Evolutionary conservation across 2,888 invertebrate genomes (phyloP).

Genomic region (Emesis russula): DNA sequence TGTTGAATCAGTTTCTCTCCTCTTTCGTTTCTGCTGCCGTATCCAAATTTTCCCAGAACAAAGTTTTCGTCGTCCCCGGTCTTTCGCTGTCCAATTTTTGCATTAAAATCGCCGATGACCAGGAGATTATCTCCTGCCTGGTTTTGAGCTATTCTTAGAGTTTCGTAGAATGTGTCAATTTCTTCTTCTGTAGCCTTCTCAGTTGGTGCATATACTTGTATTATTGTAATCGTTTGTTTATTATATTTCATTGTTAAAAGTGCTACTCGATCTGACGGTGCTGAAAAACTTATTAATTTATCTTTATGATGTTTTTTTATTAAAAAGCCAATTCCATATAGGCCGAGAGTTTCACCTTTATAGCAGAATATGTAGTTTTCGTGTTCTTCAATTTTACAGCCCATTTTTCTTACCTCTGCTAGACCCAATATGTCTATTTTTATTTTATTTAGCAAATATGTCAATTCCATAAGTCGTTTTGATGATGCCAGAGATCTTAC

Average conservation of each 20-base stretch:
- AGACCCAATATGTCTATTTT: no score
- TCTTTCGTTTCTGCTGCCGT: constrained; percentile 60
- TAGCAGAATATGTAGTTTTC: no score
- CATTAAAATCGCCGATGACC: no score
- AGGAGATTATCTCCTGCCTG: not conserved
- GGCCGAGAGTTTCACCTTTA: no score
- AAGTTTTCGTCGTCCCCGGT: constrained; percentile 25
- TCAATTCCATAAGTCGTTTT: no score
- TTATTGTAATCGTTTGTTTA: not conserved
- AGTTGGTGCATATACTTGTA: not conserved
- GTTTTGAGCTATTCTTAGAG: not conserved
- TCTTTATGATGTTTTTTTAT: no score
- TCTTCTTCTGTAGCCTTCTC: not conserved
- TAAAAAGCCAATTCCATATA: no score
- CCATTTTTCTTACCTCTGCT: no score
- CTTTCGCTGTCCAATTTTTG: no score
- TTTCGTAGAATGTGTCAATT: not conserved
- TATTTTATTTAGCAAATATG: no score
- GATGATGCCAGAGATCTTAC: not conserved
- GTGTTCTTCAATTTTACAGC: no score
- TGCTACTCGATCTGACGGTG: not conserved
- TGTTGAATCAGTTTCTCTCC: constrained; percentile 56
- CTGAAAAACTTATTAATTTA: not conserved
- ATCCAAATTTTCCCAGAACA: constrained; percentile 59
- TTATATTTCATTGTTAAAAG: not conserved